Percentiles rank a stretch among this genome's conserved stretches.
phyloP scores from a whole-genome alignment of 2,113 vertebrate species.

The Ibidorhyncha struthersii region DNA sequence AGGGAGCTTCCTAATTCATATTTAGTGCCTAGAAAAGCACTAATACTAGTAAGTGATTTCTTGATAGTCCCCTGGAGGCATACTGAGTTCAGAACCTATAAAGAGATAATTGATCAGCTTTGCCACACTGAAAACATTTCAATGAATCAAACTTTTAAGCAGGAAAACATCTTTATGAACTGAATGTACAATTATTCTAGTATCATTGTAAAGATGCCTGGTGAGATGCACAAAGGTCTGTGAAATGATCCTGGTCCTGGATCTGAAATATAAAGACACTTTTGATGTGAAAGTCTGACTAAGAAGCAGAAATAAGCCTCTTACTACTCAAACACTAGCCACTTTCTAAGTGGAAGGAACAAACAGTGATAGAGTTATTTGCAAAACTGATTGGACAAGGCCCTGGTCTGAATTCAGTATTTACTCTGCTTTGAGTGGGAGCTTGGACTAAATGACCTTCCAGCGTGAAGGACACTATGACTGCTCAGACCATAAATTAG shows the following conservation, averaged over 20 bases:
- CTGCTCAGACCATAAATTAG: not conserved
- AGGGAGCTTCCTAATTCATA: not conserved
- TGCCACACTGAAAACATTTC: not conserved
- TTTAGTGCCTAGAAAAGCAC: not conserved
- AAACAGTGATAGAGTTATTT: not conserved
- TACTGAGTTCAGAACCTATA: not conserved
- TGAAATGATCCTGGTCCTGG: not conserved
- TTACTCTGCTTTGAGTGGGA: not conserved
- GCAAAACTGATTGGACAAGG: not conserved
- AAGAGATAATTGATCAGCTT: not conserved
- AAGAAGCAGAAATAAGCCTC: not conserved
- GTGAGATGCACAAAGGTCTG: not conserved
- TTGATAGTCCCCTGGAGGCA: not conserved
- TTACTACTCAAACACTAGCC: not conserved
- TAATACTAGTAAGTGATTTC: not conserved
- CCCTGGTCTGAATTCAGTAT: not conserved
- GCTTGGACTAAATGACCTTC: not conserved
- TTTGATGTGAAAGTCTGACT: not conserved
- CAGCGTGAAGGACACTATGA: not conserved
- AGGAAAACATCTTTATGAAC: not conserved
- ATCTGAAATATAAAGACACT: not conserved
- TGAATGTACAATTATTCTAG: not conserved
- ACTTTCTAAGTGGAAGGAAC: not conserved
- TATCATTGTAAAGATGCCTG: not conserved
- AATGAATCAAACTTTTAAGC: not conserved